Base-by-base conservation (phyloP, 2,113 vertebrate species). In the Barnardius zonarius region DNA sequence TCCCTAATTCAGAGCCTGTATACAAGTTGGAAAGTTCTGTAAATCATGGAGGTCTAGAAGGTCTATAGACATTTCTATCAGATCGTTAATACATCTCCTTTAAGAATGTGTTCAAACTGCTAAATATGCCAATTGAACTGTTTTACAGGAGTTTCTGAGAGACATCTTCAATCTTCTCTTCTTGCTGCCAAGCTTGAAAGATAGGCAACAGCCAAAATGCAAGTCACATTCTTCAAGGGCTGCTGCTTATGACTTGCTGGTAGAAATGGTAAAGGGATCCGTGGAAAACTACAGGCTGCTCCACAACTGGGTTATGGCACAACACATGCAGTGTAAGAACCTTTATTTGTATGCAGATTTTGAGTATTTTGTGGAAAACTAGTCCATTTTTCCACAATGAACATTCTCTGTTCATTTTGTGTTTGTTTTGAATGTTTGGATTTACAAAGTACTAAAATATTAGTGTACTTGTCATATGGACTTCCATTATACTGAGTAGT, bases 241-340 rank as follows among this genome's bases (percentile, higher is more conserved):
- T 46, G 99, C 99, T 44, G 99, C 99, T 82, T 99, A 99, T 10
- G 99, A 99, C 97, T 98, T 99, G 83, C 97, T 99, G 96, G 99
- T 99, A 96, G 99, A 99, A 95, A 99, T 99, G 97, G 99, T 99
- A 33, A 99, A 99, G 88, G 99, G 99, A 10, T 99, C 99, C 0
- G 99, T 99, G 96, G 99, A 99, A 86, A 99, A 99, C 98, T 99
- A 99, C 98, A 98, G 99, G 51, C 98, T 99, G 70, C 99, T 99
- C 43, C 99, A 99, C 98, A 99, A 99, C 97, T 99, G 99, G 99
- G 99, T 99, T 81, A 99, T 99, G 99, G 98, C 99, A 6, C 99
- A 99, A 94, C 99, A 99, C 96, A 99, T 99, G 99, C 99, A 99
- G 93, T 98, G 99, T 99, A 98, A 99, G 98, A 83, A 62, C 63